Conservation (phyloP, 2,113 vertebrate genomes). For the Nothobranchius furzeri region DNA sequence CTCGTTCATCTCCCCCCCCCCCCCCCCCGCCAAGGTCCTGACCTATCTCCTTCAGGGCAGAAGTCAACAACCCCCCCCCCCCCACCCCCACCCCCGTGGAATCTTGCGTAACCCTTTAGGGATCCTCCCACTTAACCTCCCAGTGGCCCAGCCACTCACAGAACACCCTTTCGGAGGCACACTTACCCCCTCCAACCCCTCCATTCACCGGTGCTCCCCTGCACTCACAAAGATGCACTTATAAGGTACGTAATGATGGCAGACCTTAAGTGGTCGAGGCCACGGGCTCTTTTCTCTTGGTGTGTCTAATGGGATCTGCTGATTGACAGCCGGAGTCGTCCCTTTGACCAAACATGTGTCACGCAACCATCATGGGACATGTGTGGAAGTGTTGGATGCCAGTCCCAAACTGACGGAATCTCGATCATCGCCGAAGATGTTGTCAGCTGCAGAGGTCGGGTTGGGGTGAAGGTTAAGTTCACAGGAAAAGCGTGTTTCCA, state of each 20-base stretch:
- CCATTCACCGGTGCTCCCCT: slow-evolving; percentile 12
- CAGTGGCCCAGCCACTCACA: slow-evolving; percentile 43
- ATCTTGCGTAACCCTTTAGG: slow-evolving; percentile 47
- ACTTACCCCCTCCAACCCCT: slow-evolving; percentile 5
- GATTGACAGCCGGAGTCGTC: slow-evolving; percentile 60
- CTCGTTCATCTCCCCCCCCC: no score
- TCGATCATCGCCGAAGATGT: slow-evolving; percentile 5
- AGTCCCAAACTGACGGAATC: slow-evolving; percentile 24
- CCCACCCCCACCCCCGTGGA: slow-evolving; percentile 42
- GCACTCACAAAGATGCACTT: slow-evolving; percentile 33
- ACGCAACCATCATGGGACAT: slow-evolving; percentile 19
- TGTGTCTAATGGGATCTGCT: slow-evolving; percentile 60
- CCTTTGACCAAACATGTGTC: slow-evolving; percentile 29
- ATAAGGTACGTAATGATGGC: slow-evolving; percentile 34
- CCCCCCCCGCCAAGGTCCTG: no score
- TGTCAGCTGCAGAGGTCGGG: slow-evolving; percentile 22
- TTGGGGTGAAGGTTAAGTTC: slow-evolving; percentile 57
- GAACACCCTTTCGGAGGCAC: slow-evolving; percentile 41
- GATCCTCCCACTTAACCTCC: slow-evolving; percentile 68
- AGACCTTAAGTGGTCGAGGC: slow-evolving; percentile 56
- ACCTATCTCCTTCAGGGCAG: slow-evolving; percentile 15
- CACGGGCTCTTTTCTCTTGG: slow-evolving; percentile 43
- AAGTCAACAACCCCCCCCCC: slow-evolving; percentile 27
- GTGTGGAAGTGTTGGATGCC: background rate
- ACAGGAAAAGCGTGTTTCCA: slow-evolving; percentile 50